Evolutionary conservation across 2,888 invertebrate genomes (phyloP), one percentile per base, ranked within the genome.

Genomic region (Cacoxenus indagator): DNA sequence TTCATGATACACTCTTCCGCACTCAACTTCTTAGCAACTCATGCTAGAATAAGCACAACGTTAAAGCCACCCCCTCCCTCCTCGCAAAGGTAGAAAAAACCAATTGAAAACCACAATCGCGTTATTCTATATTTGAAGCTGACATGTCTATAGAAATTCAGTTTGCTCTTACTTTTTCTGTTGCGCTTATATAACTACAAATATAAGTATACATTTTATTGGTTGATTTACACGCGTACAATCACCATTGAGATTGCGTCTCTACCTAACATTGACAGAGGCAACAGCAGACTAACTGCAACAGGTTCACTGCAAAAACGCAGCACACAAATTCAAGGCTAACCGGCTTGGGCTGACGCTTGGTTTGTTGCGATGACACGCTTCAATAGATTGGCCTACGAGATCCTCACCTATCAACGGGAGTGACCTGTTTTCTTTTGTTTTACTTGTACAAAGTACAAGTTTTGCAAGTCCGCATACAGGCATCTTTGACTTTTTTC

Each of bases 31-130:
- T n/a, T n/a, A n/a, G n/a, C n/a, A n/a, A n/a, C n/a, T n/a, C n/a
- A 66, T 22, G 66, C 17, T 27, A 62, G 64, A 24, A 66, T 43
- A 4, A 65, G 24, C n/a, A n/a, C n/a, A n/a, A n/a, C n/a, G n/a
- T n/a, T 27, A 27, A 26, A 66, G 24, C 8, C 43, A 48, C 26
- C 45, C 55, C 27, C 17, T 46, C 31, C 24, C 17, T 9, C 37
- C 46, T 64, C 51, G 46, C 65, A n/a, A 26, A 9, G 27, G 55
- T 31, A 78, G 74, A 78, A 76, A 78, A 81, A 81, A 78, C 78
- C 78, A 78, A 78, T 78, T 78, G 81, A 77, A 78, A 81, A 14
- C 37, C 5, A 37, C 37, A 37, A 14, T 14, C 37, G 37, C 37
- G 37, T 37, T 37, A 37, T 37, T 37, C 37, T 37, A 37, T 37